These are phyloP conservation scores for Scaptomyza reducta DNA, from an alignment of 2,888 invertebrate genomes.

Conservation along the genomic window DNA sequence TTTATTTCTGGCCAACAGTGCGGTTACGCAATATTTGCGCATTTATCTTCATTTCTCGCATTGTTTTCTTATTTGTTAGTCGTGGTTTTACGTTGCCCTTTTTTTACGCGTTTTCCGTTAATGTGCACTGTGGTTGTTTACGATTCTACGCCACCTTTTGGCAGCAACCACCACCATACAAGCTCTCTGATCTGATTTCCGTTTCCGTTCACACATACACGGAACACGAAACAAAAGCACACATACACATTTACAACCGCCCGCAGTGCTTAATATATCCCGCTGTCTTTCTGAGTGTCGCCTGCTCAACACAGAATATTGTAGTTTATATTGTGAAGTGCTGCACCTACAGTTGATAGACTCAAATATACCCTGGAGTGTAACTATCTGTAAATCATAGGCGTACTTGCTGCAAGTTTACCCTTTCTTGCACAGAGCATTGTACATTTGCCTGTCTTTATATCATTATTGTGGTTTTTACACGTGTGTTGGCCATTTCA, in stretches of 20 bases:
- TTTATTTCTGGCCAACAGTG: constrained; percentile 22
- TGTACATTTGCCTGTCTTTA: neutral
- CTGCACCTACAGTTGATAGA: neutral
- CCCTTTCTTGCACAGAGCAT: neutral
- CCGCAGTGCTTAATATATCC: constrained; percentile 48
- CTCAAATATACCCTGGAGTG: constrained; percentile 13
- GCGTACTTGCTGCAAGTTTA: neutral
- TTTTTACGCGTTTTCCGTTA: constrained; percentile 43
- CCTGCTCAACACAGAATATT: constrained; percentile 46
- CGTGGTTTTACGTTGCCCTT: constrained; percentile 36
- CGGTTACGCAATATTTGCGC: constrained; percentile 62
- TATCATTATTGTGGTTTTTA: neutral
- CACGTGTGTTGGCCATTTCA: constrained; percentile 34
- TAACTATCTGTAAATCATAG: neutral
- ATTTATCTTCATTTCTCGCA: constrained; percentile 73
- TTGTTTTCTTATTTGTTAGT: constrained; percentile 53
- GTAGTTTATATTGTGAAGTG: constrained; percentile 38
- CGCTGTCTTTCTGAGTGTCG: constrained; percentile 52
- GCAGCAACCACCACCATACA: neutral
- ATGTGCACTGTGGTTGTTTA: constrained; percentile 50
- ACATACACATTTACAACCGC: constrained; percentile 1
- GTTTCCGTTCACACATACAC: constrained; percentile 40
- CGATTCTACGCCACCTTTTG: constrained; percentile 38
- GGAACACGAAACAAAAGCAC: constrained; percentile 17
- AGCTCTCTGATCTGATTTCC: constrained; percentile 55